Percentiles rank a stretch among this genome's conserved stretches.
Evolutionary conservation across 64 coral and sea anemone species (phyloP).

Genomic region (Acropora tenuis): DNA sequence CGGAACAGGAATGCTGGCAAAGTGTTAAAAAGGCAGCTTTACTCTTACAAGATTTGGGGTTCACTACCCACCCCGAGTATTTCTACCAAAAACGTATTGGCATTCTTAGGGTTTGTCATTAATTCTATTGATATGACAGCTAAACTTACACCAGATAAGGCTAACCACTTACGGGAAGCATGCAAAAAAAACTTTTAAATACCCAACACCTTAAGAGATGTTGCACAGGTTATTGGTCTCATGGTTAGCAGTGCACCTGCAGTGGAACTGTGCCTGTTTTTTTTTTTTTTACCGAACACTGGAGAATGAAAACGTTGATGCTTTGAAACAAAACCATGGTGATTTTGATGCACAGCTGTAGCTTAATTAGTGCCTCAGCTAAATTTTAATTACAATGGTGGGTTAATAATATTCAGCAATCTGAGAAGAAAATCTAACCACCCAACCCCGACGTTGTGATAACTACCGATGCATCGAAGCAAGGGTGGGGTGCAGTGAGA

Average conservation of each 20-base stretch:
- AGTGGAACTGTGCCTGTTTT: background rate
- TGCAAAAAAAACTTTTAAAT: background rate
- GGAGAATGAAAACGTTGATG: slow-evolving; percentile 22
- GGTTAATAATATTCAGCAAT: slow-evolving; percentile 6
- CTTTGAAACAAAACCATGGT: slow-evolving; percentile 23
- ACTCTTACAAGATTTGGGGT: slow-evolving; percentile 23
- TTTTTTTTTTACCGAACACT: background rate
- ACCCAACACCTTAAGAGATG: slow-evolving; percentile 20
- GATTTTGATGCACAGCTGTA: slow-evolving; percentile 20
- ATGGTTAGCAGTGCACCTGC: slow-evolving; percentile 12
- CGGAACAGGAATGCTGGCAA: slow-evolving; percentile 17
- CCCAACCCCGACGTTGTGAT: background rate
- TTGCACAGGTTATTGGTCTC: slow-evolving; percentile 44
- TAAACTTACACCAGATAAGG: background rate
- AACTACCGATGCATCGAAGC: slow-evolving; percentile 31
- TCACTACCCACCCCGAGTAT: slow-evolving; percentile 19
- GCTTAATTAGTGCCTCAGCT: background rate
- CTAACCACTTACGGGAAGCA: background rate
- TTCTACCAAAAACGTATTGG: background rate
- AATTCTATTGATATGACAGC: background rate
- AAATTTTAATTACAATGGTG: slow-evolving; percentile 9
- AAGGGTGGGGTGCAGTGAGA: slow-evolving; percentile 43
- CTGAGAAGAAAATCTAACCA: background rate
- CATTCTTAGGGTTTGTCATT: slow-evolving; percentile 15
- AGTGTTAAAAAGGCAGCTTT: slow-evolving; percentile 34